Evolutionary conservation across 2,797 vertebrate species (phyloP).

Genomic region (Microcaecilia unicolor): DNA sequence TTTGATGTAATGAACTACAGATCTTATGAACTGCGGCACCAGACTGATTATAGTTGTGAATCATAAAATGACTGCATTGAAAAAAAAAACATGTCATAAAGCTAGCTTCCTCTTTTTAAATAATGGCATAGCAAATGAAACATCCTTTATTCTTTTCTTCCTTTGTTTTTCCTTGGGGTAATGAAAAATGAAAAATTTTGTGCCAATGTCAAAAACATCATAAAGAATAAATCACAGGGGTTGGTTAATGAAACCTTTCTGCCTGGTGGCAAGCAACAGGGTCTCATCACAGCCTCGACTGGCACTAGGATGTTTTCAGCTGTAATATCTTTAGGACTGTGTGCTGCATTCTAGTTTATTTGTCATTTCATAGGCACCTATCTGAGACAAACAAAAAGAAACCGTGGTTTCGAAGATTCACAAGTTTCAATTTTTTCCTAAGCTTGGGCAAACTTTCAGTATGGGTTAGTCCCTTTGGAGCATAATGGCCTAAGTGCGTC

Average conservation of each 20-base stretch:
- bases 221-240: conserved; percentile 45
- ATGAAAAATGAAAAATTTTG: conserved; percentile 38
- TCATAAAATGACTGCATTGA: conserved; percentile 37
- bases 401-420: too few species aligned
- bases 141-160: conserved; percentile 17
- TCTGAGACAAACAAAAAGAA: conserved; percentile 5
- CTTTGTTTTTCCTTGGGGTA: conserved; percentile 35
- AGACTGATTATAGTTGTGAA: conserved; percentile 35
- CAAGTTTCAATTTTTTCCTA: too few species aligned
- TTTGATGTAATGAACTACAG: conserved; percentile 21
- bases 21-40: conserved; percentile 19
- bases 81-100: conserved; percentile 23
- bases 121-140: conserved; percentile 9
- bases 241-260: conserved; percentile 36
- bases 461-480: too few species aligned
- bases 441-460: too few species aligned
- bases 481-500: too few species aligned
- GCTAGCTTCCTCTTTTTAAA: conserved; percentile 24
- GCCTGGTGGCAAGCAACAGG: conserved; percentile 28
- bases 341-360: conserved; percentile 28
- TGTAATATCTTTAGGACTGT: conserved; percentile 31
- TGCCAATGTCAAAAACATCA: conserved; percentile 38
- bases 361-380: conserved; percentile 14
- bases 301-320: conserved; percentile 27
- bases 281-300: conserved; percentile 18